A percentile compares a stretch with the other conserved stretches of the same genome.
phyloP scores from a whole-genome alignment of 1,140 invertebrate species.

The Hycleus phaleratus region DNA sequence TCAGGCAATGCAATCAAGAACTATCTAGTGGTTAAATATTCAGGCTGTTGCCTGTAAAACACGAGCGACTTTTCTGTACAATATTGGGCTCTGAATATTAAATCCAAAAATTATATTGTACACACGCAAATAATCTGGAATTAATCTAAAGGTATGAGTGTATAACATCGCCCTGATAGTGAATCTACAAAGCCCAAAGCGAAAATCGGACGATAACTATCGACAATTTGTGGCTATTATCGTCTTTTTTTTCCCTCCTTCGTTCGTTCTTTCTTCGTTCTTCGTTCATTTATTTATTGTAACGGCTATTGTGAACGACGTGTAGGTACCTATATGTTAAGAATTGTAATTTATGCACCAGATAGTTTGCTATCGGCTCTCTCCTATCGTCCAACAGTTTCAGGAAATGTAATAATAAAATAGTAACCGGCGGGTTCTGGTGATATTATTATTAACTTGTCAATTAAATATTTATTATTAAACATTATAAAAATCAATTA shows the following conservation, averaged over 20 bases:
- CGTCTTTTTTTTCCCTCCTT: background rate
- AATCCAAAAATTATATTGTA: slow-evolving; percentile 32
- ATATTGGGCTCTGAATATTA: slow-evolving; percentile 37
- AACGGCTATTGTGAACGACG: slow-evolving; percentile 12
- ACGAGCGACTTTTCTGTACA: slow-evolving; percentile 32
- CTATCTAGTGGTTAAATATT: slow-evolving; percentile 38
- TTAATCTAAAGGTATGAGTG: slow-evolving; percentile 17
- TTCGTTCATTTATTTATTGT: slow-evolving; percentile 9
- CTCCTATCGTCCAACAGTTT: too few species aligned
- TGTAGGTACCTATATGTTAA: slow-evolving; percentile 2
- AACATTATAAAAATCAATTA: too few species aligned
- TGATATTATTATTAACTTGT: slow-evolving; percentile 15
- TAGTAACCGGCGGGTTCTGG: background rate
- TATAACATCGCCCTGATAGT: slow-evolving; percentile 20
- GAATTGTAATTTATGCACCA: slow-evolving; percentile 3
- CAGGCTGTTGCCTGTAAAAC: slow-evolving; percentile 30
- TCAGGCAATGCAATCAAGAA: slow-evolving; percentile 37
- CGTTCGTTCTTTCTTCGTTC: background rate
- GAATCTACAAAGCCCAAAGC: slow-evolving; percentile 16
- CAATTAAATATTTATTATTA: slow-evolving; percentile 1
- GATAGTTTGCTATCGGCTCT: slow-evolving; percentile 1
- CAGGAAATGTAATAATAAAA: too few species aligned
- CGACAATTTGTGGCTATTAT: slow-evolving; percentile 24
- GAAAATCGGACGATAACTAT: slow-evolving; percentile 23
- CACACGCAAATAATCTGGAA: slow-evolving; percentile 31